Percentiles rank a stretch among this genome's conserved stretches.
Evolutionary conservation across 2,113 vertebrate genomes (phyloP).

Genomic region (Bufo bufo): DNA sequence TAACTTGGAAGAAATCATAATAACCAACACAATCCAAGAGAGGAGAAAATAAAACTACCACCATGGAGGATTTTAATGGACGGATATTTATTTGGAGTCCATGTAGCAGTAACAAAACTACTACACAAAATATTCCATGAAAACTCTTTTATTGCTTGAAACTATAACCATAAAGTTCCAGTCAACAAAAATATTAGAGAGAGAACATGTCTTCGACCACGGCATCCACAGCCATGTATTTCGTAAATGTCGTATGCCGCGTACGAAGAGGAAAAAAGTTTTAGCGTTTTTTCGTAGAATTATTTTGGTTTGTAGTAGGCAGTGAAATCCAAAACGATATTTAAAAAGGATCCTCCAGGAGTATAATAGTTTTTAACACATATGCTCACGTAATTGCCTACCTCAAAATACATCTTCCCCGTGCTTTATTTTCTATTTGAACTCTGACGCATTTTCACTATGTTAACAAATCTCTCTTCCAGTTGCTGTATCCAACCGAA

Average conservation of each 20-base stretch:
- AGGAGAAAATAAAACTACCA: background rate
- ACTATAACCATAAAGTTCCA: too few species aligned
- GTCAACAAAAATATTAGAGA: too few species aligned
- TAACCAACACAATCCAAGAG: background rate
- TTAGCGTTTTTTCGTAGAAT: background rate
- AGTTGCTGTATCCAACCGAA: too few species aligned
- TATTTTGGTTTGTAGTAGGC: background rate
- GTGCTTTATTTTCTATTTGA: too few species aligned
- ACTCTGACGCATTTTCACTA: too few species aligned
- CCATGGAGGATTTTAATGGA: background rate
- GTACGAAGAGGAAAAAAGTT: background rate
- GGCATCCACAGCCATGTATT: background rate
- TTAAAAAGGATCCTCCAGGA: too few species aligned
- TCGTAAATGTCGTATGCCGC: background rate
- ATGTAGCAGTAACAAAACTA: background rate
- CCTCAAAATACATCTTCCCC: too few species aligned
- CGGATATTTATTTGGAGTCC: background rate
- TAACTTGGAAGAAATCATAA: constrained; percentile 69
- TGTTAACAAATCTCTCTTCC: too few species aligned
- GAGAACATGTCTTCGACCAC: background rate
- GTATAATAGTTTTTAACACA: too few species aligned
- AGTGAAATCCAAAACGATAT: background rate
- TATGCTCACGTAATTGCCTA: too few species aligned
- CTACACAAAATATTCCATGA: background rate
- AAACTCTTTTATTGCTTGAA: too few species aligned